Conservation (phyloP, 2,113 vertebrate species). For the Irena cyanogastra region DNA sequence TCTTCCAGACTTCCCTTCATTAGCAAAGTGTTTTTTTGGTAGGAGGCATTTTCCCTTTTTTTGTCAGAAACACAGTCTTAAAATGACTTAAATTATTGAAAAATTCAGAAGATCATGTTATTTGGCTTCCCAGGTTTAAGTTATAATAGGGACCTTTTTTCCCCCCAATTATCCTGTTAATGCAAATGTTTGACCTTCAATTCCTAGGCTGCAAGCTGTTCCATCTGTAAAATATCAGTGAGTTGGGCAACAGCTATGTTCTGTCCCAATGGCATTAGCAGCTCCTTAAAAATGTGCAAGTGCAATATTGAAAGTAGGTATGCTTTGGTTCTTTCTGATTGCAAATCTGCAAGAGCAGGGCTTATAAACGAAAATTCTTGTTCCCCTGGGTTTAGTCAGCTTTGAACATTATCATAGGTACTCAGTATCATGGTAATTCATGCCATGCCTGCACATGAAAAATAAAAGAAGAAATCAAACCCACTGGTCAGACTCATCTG, state of each 20-base stretch:
- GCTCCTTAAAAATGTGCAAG: background rate
- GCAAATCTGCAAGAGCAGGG: background rate
- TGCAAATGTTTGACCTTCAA: background rate
- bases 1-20: background rate
- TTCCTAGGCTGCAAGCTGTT: background rate
- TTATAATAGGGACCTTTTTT: background rate
- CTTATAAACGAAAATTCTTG: background rate
- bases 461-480: background rate
- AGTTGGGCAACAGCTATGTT: background rate
- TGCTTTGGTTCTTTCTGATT: background rate
- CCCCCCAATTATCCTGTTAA: background rate
- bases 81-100: background rate
- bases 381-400: constrained; percentile 6
- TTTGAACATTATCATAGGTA: background rate
- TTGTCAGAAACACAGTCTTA: background rate
- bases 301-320: background rate
- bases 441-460: background rate
- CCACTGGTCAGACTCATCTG: background rate
- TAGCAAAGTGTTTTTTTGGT: background rate
- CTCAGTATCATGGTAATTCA: background rate
- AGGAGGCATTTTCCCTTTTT: background rate
- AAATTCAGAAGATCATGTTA: background rate
- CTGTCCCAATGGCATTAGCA: background rate
- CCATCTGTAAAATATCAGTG: background rate
- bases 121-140: background rate